Evolutionary conservation across 2,797 vertebrate species (phyloP).

Genomic region (Tarsius wallacei): DNA sequence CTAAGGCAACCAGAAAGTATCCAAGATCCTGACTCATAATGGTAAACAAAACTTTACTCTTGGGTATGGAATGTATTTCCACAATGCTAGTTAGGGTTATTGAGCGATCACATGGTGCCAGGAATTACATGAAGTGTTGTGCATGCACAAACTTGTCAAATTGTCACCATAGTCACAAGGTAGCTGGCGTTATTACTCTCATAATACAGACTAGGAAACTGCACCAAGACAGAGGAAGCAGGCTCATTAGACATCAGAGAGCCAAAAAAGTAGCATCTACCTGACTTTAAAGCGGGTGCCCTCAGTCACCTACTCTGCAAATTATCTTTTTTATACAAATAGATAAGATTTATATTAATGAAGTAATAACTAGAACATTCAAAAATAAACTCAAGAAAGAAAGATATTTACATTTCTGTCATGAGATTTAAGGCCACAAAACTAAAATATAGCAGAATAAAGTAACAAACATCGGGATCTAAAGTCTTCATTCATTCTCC

Average conservation of each 20-base stretch:
- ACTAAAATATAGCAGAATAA: neutral
- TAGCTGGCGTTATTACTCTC: neutral
- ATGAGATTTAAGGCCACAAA: slow-evolving; percentile 2
- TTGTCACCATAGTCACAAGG: neutral
- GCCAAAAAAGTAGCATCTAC: neutral
- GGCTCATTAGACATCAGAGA: neutral
- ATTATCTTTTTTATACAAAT: slow-evolving; percentile 19
- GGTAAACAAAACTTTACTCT: neutral
- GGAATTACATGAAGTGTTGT: neutral
- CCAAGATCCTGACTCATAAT: slow-evolving; percentile 14
- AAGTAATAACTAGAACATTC: slow-evolving; percentile 31
- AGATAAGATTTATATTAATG: neutral
- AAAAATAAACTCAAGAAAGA: slow-evolving; percentile 47
- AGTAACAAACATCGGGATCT: neutral
- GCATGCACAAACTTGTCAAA: neutral
- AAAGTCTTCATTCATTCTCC: neutral
- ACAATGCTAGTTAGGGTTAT: neutral
- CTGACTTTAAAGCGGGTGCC: neutral
- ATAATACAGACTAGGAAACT: slow-evolving; percentile 15
- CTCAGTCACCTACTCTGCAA: neutral
- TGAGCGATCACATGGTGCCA: neutral
- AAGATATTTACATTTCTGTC: neutral
- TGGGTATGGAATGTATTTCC: neutral
- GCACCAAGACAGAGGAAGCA: neutral
- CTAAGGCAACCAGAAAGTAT: slow-evolving; percentile 4